Conservation (phyloP, 2,113 vertebrate genomes). For the Chinchilla lanigera region DNA sequence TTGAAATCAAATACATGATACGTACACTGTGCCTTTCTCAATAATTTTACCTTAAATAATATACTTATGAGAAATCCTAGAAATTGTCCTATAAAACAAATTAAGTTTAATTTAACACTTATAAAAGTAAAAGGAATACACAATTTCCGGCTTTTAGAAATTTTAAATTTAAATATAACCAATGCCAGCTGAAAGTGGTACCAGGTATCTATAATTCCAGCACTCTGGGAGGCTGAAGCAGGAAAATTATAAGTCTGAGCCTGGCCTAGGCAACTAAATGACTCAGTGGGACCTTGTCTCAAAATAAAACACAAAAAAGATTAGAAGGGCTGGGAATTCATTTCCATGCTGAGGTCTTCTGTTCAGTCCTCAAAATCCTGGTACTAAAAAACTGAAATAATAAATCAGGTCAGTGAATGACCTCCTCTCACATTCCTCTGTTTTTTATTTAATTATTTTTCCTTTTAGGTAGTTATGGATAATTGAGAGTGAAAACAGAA, state of each 20-base stretch:
- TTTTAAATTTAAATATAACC: conserved; percentile 3
- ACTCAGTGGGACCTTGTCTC: neutral
- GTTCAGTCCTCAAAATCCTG: neutral
- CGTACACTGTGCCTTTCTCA: neutral
- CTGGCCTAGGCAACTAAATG: too few relatives aligned
- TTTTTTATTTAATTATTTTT: neutral
- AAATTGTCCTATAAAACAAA: neutral
- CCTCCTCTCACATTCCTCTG: neutral
- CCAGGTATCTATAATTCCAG: neutral
- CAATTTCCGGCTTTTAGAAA: neutral
- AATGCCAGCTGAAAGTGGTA: neutral
- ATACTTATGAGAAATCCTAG: neutral
- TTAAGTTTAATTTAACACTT: neutral
- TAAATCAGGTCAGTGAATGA: neutral
- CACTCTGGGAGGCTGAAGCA: neutral
- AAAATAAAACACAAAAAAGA: neutral
- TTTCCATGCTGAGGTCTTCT: neutral
- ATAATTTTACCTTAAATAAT: neutral
- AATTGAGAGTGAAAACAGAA: neutral
- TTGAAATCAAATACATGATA: neutral
- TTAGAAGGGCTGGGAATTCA: neutral
- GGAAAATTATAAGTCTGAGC: neutral
- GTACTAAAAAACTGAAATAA: neutral
- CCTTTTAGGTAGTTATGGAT: neutral
- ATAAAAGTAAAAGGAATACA: too few relatives aligned